These are phyloP conservation scores for Corvus hawaiiensis DNA, from an alignment of 2,113 vertebrate genomes.

Conservation along the genomic window DNA sequence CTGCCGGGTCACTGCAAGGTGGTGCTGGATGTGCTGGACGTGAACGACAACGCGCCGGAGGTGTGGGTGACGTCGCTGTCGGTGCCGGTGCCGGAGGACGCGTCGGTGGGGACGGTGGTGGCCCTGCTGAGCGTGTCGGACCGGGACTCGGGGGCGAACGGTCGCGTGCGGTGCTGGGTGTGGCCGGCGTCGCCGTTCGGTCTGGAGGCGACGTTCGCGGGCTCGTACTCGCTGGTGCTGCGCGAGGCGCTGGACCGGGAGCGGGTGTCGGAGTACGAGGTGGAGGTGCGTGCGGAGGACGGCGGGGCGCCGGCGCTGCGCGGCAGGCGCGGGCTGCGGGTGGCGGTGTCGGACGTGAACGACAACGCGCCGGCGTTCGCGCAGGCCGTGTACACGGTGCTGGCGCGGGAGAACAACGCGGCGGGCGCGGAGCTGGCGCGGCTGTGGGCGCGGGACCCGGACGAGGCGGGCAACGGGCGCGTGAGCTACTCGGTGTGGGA, in stretches of 20 bases:
- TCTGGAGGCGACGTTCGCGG: too few relatives aligned
- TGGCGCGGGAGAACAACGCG: conserved; percentile 70
- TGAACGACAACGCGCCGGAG: conserved; percentile 78
- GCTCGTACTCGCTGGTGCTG: too few relatives aligned
- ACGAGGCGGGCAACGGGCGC: conserved; percentile 69
- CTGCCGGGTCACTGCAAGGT: too few relatives aligned
- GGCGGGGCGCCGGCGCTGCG: too few relatives aligned
- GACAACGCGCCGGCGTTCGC: conserved; percentile 72
- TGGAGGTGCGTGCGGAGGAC: too few relatives aligned
- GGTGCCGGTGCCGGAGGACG: conserved; percentile 72
- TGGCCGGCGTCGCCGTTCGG: neutral
- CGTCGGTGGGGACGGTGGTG: conserved; percentile 75
- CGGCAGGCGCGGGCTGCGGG: too few relatives aligned
- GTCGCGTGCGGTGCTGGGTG: conserved; percentile 56
- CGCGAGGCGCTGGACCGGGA: too few relatives aligned
- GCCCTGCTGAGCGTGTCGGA: conserved; percentile 83
- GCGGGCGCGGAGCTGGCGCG: conserved; percentile 66
- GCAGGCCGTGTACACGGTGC: conserved; percentile 73
- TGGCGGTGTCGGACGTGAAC: conserved; percentile 47
- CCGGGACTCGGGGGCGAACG: conserved; percentile 77
- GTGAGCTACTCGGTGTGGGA: conserved; percentile 69
- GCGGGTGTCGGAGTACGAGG: too few relatives aligned
- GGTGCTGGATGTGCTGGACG: conserved; percentile 73
- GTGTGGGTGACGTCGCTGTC: too few relatives aligned
- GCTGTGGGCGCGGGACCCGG: conserved; percentile 60